Evolutionary conservation across 2,888 invertebrate genomes (phyloP).

Genomic region (Hoplodrina ambigua): DNA sequence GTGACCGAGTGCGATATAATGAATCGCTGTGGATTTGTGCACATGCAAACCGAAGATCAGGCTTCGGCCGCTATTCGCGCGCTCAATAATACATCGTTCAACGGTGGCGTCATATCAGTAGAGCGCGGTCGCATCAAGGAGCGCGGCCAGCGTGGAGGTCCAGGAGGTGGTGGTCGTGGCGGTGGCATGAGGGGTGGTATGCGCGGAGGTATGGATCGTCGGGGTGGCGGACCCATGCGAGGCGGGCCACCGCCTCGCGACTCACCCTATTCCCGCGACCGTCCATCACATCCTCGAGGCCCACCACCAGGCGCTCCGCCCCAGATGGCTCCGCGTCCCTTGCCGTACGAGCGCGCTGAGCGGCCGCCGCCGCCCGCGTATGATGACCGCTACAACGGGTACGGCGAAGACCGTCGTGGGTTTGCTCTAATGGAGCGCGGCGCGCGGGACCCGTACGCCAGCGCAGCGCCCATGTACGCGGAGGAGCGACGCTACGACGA

Average conservation of each 20-base stretch:
- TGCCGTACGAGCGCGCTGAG: conserved; percentile 81
- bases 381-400: conserved; percentile 85
- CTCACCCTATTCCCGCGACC: conserved; percentile 79
- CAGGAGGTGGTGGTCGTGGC: conserved; percentile 82
- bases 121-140: conserved; percentile 95
- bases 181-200: conserved; percentile 85
- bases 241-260: conserved; percentile 78
- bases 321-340: conserved; percentile 68
- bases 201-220: conserved; percentile 79
- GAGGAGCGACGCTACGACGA: conserved; percentile 68
- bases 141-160: conserved; percentile 90
- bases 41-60: conserved; percentile 95
- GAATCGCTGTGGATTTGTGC: conserved; percentile 98
- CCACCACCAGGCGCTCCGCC: conserved; percentile 73
- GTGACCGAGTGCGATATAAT: conserved; percentile 98
- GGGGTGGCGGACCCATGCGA: conserved; percentile 76
- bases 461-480: conserved; percentile 74
- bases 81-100: conserved; percentile 95
- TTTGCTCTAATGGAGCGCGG: conserved; percentile 84
- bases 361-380: conserved; percentile 72
- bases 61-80: conserved; percentile 95
- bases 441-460: conserved; percentile 81
- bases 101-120: conserved; percentile 95
- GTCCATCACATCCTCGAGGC: conserved; percentile 77
- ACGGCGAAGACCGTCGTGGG: conserved; percentile 85